Evolutionary conservation across 2,113 vertebrate species (phyloP), one percentile per base, ranked within the genome.

Genomic region (Hirundichthys speculiger): DNA sequence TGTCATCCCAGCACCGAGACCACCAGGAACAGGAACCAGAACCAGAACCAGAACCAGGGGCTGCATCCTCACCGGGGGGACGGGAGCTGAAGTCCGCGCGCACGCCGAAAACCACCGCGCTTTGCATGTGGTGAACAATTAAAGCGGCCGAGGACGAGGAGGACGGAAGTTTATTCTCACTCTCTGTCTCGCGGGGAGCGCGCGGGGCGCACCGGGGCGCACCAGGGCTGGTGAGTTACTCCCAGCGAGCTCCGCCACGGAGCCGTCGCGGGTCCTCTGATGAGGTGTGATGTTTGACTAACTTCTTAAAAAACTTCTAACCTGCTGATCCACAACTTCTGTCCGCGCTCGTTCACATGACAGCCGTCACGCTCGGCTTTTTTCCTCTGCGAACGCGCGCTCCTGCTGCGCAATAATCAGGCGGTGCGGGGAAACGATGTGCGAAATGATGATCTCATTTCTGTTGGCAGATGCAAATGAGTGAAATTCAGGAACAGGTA

Each of bases 191-290:
- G 4, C 41, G 61, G 21, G 74, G 73, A 78, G 71, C 77, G 54
- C 46, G 49, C 69, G 39, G 74, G 39, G 69, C 74, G 65, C 77
- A 79, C 48, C 69, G 39, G 74, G 39, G 69, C 74, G 65, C 77
- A 79, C 48, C 64, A 60, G 65, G 75, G 84, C 82, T 73, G 86
- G 86, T 91, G 84, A 90, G 89, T 89, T n/a, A n/a, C n/a, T n/a
- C n/a, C n/a, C n/a, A n/a, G n/a, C n/a, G n/a, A n/a, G n/a, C n/a
- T n/a, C 38, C 46, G 8, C 9, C 42, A 45, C 27, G 39, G 38
- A 40, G 20, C 12, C 49, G n/a, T n/a, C n/a, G n/a, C n/a, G n/a
- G n/a, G n/a, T n/a, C n/a, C n/a, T n/a, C n/a, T n/a, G n/a, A n/a
- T n/a, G n/a, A n/a, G n/a, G n/a, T n/a, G n/a, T n/a, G n/a, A n/a